These are phyloP conservation scores for Conopomorpha cramerella DNA, from an alignment of 1,140 invertebrate genomes.

Conservation along the genomic window DNA sequence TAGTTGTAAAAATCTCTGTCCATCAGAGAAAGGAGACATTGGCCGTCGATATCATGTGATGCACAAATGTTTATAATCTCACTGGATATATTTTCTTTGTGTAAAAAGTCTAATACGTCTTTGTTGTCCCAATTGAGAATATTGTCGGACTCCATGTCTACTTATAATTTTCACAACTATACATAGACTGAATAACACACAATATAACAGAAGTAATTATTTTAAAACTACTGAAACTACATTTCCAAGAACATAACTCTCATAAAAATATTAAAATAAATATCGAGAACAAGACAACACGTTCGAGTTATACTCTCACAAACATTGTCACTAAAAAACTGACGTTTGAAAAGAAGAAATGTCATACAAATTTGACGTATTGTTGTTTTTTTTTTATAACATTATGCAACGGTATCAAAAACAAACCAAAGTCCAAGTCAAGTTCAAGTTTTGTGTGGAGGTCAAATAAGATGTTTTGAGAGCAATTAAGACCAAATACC, in stretches of 20 bases:
- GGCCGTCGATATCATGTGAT: conserved; percentile 47
- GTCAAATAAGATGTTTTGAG: too few species aligned
- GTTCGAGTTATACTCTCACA: not conserved
- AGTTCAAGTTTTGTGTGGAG: too few species aligned
- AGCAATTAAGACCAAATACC: too few species aligned
- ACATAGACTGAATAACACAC: too few species aligned
- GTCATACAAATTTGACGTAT: too few species aligned
- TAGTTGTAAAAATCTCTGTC: conserved; percentile 53
- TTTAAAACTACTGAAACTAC: too few species aligned
- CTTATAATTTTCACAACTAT: too few species aligned
- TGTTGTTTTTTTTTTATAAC: too few species aligned
- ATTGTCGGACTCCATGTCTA: too few species aligned
- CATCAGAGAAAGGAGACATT: conserved; percentile 45
- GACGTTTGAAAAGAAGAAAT: not conserved
- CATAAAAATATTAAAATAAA: too few species aligned
- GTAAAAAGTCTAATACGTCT: conserved; percentile 55
- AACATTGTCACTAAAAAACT: not conserved
- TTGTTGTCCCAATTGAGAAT: conserved; percentile 53
- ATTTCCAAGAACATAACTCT: conserved; percentile 1
- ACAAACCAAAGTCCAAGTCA: too few species aligned
- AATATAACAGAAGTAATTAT: conserved; percentile 2
- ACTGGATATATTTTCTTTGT: conserved; percentile 49
- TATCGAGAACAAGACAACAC: not conserved
- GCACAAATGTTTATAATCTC: conserved; percentile 39
- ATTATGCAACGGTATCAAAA: too few species aligned